Evolutionary conservation across 2,888 invertebrate species (phyloP), one percentile per base, ranked within the genome.

Genomic region (Cheilosia scutellata): DNA sequence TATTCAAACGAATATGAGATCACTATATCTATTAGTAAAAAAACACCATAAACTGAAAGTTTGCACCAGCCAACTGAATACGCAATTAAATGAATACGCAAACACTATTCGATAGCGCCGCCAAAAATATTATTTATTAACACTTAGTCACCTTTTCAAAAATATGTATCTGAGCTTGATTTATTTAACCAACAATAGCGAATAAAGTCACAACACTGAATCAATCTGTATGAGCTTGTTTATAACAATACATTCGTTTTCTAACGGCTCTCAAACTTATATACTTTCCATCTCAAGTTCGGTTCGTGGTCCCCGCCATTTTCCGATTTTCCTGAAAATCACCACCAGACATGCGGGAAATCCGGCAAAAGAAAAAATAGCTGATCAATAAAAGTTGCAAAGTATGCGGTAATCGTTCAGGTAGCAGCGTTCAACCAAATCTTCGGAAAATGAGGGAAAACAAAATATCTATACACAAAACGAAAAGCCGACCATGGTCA

Each of bases 401-500:
- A 71, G 47, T 71, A 84, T 80, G 80, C 75, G 63, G 83, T 65
- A 84, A 79, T 75, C 63, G 44, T 58, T 40, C 44, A 53, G 16
- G 11, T 58, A 53, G 42, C 66, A 53, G 60, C 82, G 68, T 29
- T 74, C 79, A 74, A 74, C 66, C 78, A 66, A 82, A 82, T 77
- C 66, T 47, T 16, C 49, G 62, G 42, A 72, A 66, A 82, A 77
- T 57, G 29, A 63, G 49, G 68, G 51, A 84, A 75, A 75, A 57
- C 51, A 49, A 27, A 72, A 20, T 20, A 20, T 20, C 20, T 40
- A 78, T 11, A 65, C 31, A 16, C 55, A n/a, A 29, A 40, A 6
- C 27, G 16, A 53, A 60, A 68, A 62, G 47, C 65, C 53, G 62
- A 62, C 68, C 76, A 86, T 86, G 86, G 86, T 86, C 86, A 86